Percentiles rank a stretch among this genome's conserved stretches.
These are phyloP conservation scores for Xestia ashworthii DNA, from an alignment of 2,888 invertebrate genomes.

Conservation along the genomic window DNA sequence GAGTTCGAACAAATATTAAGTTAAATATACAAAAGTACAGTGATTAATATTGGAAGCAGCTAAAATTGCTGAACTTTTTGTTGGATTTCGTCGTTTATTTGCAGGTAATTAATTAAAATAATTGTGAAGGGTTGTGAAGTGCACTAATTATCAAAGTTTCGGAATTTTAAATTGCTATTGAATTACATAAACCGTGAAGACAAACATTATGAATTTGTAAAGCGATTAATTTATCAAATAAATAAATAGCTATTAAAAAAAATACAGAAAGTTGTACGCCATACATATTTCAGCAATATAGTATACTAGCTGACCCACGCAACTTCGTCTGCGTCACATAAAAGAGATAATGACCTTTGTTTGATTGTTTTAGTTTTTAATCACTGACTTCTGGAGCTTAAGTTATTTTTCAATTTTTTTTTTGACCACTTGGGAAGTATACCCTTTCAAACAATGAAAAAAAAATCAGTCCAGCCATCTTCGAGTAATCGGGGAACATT, in stretches of 20 bases:
- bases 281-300: background rate
- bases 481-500: no score
- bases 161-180: background rate
- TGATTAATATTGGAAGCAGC: constrained; percentile 20
- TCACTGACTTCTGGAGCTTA: no score
- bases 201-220: background rate
- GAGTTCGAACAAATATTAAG: background rate
- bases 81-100: background rate
- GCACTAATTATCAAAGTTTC: background rate
- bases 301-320: no score
- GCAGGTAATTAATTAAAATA: constrained; percentile 19
- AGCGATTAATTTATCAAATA: background rate
- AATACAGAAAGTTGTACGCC: background rate
- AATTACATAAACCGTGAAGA: background rate
- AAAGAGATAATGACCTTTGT: no score
- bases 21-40: background rate
- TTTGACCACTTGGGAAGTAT: no score
- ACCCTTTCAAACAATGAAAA: no score
- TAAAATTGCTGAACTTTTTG: background rate
- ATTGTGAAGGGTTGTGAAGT: constrained; percentile 5
- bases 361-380: no score
- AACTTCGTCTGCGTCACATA: no score
- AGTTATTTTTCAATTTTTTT: no score
- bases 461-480: no score
- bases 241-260: background rate